These are phyloP conservation scores for Scortum barcoo DNA, from an alignment of 2,113 vertebrate genomes.

Conservation along the genomic window DNA sequence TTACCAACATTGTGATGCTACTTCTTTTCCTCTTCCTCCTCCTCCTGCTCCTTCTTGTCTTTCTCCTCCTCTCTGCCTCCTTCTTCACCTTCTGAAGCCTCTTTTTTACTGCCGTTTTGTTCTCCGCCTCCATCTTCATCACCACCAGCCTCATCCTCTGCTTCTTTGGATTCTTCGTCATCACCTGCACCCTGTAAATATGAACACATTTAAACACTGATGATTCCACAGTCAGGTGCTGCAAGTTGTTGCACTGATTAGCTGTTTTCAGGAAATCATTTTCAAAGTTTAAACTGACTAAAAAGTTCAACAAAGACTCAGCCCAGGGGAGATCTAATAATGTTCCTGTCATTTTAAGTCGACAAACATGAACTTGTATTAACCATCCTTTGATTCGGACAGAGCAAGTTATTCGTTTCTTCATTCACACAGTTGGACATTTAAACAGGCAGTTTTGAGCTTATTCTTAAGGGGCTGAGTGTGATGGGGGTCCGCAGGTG, in stretches of 20 bases:
- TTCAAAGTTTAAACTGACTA: not conserved
- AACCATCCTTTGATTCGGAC: no score
- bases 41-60: not conserved
- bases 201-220: not conserved
- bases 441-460: no score
- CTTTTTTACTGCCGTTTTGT: constrained; percentile 21
- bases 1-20: not conserved
- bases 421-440: not conserved
- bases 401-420: no score
- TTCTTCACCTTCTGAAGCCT: not conserved
- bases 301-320: no score
- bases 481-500: not conserved
- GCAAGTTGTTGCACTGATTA: not conserved
- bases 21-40: constrained; percentile 3
- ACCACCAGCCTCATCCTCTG: constrained; percentile 12
- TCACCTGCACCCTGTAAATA: constrained; percentile 43
- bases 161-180: constrained; percentile 61
- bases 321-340: no score
- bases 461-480: not conserved
- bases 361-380: no score
- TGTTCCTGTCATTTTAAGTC: no score
- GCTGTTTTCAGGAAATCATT: not conserved
- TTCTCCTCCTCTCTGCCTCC: constrained; percentile 8
- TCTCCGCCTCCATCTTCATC: constrained; percentile 10
- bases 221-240: not conserved